Conservation (phyloP, 37 sponge, comb jelly and placozoan genomes). For the Geodia barretti region DNA sequence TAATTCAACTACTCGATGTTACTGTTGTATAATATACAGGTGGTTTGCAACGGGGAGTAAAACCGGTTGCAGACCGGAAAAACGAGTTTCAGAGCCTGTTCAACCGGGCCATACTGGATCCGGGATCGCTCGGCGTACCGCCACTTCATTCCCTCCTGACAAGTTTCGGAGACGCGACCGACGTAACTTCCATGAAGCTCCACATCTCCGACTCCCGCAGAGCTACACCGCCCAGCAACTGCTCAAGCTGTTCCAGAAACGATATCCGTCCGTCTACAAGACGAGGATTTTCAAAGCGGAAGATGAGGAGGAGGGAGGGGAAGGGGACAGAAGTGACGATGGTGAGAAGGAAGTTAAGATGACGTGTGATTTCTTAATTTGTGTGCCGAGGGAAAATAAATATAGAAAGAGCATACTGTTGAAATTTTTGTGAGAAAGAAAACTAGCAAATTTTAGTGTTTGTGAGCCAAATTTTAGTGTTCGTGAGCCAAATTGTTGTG, state of each 20-base stretch:
- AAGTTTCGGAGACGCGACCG: slow-evolving; percentile 34
- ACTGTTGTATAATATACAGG: no score
- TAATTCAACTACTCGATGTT: no score
- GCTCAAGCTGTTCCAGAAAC: slow-evolving; percentile 50
- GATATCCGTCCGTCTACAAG: slow-evolving; percentile 73
- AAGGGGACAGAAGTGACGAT: neutral
- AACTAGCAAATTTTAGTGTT: no score
- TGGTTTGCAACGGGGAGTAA: no score
- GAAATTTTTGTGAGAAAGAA: no score
- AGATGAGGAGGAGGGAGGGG: neutral
- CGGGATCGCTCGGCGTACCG: slow-evolving; percentile 16
- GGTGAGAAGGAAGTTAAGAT: no score
- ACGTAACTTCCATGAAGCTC: slow-evolving; percentile 20
- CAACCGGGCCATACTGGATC: slow-evolving; percentile 14
- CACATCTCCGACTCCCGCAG: slow-evolving; percentile 41
- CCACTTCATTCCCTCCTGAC: slow-evolving; percentile 51
- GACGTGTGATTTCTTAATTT: no score
- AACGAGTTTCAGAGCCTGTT: neutral
- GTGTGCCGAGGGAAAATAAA: no score
- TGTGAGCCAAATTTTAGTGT: no score
- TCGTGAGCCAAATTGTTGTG: no score
- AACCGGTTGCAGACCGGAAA: no score
- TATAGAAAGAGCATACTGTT: no score
- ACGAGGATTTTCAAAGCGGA: slow-evolving; percentile 46
- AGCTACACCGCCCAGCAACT: slow-evolving; percentile 72